Base-by-base conservation (phyloP, 2,888 invertebrate species). In the Proisotoma minuta region DNA sequence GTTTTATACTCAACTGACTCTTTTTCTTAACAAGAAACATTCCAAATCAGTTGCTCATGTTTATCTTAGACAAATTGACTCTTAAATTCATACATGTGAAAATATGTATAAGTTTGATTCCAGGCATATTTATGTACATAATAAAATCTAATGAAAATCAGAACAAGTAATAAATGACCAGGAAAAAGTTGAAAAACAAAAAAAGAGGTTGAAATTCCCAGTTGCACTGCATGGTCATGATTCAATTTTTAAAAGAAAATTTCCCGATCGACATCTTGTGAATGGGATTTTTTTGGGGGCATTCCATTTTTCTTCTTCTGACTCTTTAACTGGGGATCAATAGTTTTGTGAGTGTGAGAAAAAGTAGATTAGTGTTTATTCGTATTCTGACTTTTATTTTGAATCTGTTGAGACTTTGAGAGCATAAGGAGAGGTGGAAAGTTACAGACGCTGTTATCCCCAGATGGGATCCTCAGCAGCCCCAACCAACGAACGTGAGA, bases 321-420 rank as follows among this genome's bases (percentile, higher is more conserved):
- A 22, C 54, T 54, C 43, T 43, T 20, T 54, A 40, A 39, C 52
- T 29, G 23, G 18, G 39, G 34, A 54, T 54, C 54, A 54, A 54
- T 39, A 20, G 43, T 15, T 43, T 43, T 20, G 39, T 18, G 10
- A 39, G 54, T 39, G 40, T 34, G 24, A 54, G 54, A 54, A 54
- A 39, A 54, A 29, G 39, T 54, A 54, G 54, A 54, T 54, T 54
- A 54, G 54, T 54, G 40, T 39, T 54, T 54, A 54, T 54, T 39
- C 54, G 39, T 39, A 54, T 54, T 34, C 54, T 54, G 54, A 54
- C 54, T 54, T 39, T 54, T 54, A 54, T 54, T 54, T 39, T 54
- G 54, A 54, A 54, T 54, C 54, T 54, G 26, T 54, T 54, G 54
- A 54, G 54, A 54, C 54, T 54, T 22, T 4, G 18, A 29, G 54